phyloP scores from a whole-genome alignment of 2,113 vertebrate genomes.

The Corythaixoides concolor region DNA sequence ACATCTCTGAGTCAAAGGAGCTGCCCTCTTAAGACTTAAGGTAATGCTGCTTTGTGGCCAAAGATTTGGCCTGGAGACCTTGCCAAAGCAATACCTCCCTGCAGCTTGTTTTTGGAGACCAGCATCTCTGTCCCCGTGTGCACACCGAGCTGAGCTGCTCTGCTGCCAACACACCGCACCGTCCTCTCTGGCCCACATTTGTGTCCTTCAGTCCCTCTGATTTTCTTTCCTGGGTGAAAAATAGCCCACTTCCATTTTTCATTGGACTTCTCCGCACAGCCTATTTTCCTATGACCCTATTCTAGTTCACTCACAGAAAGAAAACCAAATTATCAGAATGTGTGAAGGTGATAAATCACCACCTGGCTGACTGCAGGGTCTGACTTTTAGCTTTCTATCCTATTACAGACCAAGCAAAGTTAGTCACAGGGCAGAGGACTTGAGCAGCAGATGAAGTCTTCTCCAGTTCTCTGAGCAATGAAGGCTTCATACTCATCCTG shows the following conservation, averaged over 20 bases:
- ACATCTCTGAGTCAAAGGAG: not conserved
- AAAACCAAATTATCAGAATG: not conserved
- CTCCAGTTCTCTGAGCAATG: not conserved
- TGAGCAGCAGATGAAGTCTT: not conserved
- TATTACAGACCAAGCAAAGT: not conserved
- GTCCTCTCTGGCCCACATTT: not conserved
- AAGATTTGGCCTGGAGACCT: not conserved
- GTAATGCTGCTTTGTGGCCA: not conserved
- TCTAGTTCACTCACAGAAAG: not conserved
- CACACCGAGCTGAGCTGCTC: not conserved
- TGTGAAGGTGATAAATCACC: constrained; percentile 5
- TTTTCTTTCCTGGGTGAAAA: not conserved
- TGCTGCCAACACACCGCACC: rapidly evolving
- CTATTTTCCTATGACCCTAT: not conserved
- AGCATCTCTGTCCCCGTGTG: rapidly evolving
- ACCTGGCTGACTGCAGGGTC: not conserved
- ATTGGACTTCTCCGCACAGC: not conserved
- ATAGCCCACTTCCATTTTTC: not conserved
- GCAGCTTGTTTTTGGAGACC: not conserved
- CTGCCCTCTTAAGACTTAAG: not conserved
- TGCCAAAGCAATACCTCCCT: not conserved
- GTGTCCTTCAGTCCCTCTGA: not conserved
- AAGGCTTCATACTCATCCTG: not conserved
- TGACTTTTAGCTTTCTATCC: not conserved
- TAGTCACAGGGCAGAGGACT: not conserved